Evolutionary conservation across 2,797 vertebrate species (phyloP).

Genomic region (Artibeus lituratus): DNA sequence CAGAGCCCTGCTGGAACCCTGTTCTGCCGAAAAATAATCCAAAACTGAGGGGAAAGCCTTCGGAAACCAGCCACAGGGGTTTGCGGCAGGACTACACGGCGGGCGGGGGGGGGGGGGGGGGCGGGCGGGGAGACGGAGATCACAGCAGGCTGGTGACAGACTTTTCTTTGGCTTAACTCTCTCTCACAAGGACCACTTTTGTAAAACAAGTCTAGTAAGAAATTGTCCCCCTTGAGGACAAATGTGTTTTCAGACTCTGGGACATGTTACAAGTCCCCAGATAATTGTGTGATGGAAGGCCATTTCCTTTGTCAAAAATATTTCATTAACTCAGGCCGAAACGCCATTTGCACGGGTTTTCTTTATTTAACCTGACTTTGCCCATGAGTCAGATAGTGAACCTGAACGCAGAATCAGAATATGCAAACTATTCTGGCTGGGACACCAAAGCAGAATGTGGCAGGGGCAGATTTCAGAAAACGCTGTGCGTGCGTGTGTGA

Average conservation of each 20-base stretch:
- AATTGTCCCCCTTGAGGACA: neutral
- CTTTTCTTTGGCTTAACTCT: neutral
- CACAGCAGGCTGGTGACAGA: neutral
- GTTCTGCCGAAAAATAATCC: neutral
- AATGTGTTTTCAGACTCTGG: neutral
- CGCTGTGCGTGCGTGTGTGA: neutral
- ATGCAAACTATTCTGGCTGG: neutral
- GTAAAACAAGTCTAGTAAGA: neutral
- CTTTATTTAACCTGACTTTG: conserved; percentile 47
- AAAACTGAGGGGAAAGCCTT: neutral
- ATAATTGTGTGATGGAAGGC: neutral
- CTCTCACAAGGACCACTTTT: neutral
- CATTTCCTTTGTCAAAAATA: conserved; percentile 5
- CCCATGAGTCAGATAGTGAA: conserved; percentile 25
- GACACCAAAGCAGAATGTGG: neutral
- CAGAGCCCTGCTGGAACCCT: neutral
- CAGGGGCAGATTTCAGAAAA: neutral
- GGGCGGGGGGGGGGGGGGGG: neutral
- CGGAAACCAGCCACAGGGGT: neutral
- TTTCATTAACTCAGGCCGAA: neutral
- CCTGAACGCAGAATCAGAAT: neutral
- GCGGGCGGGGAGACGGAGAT: neutral
- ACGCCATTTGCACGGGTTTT: neutral
- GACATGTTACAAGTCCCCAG: neutral
- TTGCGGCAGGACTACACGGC: neutral